phyloP scores from a whole-genome alignment of 2,888 invertebrate genomes.

The Strigamia crassipes region DNA sequence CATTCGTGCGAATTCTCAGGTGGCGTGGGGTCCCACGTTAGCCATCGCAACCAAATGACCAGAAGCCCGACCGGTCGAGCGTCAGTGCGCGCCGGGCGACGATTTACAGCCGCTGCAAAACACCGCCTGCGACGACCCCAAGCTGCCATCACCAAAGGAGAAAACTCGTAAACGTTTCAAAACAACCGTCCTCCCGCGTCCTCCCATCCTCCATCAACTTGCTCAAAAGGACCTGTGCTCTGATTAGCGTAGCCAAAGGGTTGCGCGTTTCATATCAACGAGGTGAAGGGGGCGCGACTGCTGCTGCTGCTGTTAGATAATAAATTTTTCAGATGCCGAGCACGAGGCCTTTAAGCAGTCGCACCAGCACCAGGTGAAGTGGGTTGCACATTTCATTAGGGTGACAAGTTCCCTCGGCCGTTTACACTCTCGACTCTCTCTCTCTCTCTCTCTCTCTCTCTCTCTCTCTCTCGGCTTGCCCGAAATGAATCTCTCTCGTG shows the following conservation, averaged over 20 bases:
- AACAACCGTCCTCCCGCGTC: not conserved
- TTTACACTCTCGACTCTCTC: not conserved
- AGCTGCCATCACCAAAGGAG: not conserved
- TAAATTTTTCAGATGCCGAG: slow-evolving; percentile 44
- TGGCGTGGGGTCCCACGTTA: not conserved
- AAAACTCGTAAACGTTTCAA: not conserved
- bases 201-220: too few species aligned
- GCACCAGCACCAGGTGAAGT: slow-evolving; percentile 43
- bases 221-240: too few species aligned
- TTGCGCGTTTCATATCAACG: not conserved
- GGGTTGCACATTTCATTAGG: slow-evolving; percentile 44
- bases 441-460: slow-evolving; percentile 23
- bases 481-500: slow-evolving; percentile 45
- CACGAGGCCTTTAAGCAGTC: not conserved
- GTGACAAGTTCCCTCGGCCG: slow-evolving; percentile 43
- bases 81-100: too few species aligned
- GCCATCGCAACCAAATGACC: not conserved
- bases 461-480: not conserved
- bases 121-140: not conserved
- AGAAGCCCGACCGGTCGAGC: not conserved
- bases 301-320: slow-evolving; percentile 15
- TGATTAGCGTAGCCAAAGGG: not conserved
- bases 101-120: too few species aligned
- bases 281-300: too few species aligned
- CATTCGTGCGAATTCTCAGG: slow-evolving; percentile 19